Conservation (phyloP, 2,113 vertebrate genomes). For the Spea multiplicata region DNA sequence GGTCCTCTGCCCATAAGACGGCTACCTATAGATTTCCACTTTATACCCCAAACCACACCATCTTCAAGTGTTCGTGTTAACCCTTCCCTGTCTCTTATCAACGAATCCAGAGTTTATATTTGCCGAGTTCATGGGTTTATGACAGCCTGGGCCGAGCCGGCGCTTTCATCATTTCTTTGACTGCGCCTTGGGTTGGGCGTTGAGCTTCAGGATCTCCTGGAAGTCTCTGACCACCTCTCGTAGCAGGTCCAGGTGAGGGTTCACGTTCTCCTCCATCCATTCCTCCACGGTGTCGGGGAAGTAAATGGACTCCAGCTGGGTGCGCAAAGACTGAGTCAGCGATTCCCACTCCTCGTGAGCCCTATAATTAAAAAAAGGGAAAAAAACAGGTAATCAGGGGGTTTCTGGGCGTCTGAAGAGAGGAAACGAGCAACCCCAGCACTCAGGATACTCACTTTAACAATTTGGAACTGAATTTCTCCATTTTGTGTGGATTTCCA, state of each 20-base stretch:
- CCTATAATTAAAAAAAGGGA: constrained; percentile 45
- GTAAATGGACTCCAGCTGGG: constrained; percentile 62
- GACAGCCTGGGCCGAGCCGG: too few relatives aligned
- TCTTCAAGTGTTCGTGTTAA: background rate
- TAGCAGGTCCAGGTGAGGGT: constrained; percentile 64
- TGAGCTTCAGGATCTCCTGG: constrained; percentile 59
- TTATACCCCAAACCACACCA: too few relatives aligned
- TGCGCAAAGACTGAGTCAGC: constrained; percentile 56
- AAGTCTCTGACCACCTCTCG: constrained; percentile 61
- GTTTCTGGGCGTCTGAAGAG: background rate
- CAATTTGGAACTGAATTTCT: constrained; percentile 59
- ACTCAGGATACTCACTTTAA: constrained; percentile 60
- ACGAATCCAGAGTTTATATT: too few relatives aligned
- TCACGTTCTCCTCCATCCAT: constrained; percentile 74
- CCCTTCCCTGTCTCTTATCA: background rate
- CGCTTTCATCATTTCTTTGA: background rate
- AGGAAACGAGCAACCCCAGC: background rate
- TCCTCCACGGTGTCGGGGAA: constrained; percentile 71
- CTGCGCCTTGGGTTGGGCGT: constrained; percentile 54
- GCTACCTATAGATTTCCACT: too few relatives aligned
- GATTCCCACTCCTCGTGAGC: constrained; percentile 65
- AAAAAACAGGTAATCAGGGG: background rate
- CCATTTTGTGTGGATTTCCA: constrained; percentile 71
- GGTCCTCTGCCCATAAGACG: too few relatives aligned
- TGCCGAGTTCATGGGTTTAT: too few relatives aligned